Percentiles rank a stretch among this genome's conserved stretches.
phyloP scores from a whole-genome alignment of 2,888 invertebrate genomes.

The Aphodius sticticus region DNA sequence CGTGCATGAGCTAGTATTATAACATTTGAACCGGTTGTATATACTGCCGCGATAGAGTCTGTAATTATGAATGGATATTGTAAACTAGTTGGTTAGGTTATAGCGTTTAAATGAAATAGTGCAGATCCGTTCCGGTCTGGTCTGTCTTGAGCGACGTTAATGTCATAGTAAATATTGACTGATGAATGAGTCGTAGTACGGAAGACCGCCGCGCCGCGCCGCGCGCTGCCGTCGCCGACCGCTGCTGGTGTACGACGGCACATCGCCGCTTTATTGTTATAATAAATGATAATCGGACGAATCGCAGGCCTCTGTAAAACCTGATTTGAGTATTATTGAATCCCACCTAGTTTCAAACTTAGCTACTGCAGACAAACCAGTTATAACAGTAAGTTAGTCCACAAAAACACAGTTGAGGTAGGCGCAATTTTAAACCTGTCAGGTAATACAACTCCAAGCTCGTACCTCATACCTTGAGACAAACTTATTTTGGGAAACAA shows the following conservation, averaged over 20 bases:
- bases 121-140: background rate
- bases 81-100: background rate
- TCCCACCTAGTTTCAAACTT: constrained; percentile 48
- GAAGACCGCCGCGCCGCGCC: constrained; percentile 7
- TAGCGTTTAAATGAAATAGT: background rate
- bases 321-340: constrained; percentile 46
- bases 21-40: background rate
- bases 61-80: background rate
- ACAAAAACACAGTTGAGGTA: constrained; percentile 50
- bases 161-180: constrained; percentile 30
- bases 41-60: background rate
- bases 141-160: background rate
- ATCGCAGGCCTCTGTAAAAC: constrained; percentile 44
- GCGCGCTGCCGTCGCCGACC: background rate
- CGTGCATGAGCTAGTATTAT: background rate
- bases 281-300: constrained; percentile 44
- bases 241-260: constrained; percentile 29
- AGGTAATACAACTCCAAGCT: constrained; percentile 33
- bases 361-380: constrained; percentile 46
- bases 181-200: constrained; percentile 27
- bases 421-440: constrained; percentile 37
- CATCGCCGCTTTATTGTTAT: constrained; percentile 42
- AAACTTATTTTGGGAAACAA: too few relatives aligned
- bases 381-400: constrained; percentile 48
- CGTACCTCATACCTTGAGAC: background rate